phyloP scores from a whole-genome alignment of 1,140 invertebrate genomes.

The Procambarus virginalis region DNA sequence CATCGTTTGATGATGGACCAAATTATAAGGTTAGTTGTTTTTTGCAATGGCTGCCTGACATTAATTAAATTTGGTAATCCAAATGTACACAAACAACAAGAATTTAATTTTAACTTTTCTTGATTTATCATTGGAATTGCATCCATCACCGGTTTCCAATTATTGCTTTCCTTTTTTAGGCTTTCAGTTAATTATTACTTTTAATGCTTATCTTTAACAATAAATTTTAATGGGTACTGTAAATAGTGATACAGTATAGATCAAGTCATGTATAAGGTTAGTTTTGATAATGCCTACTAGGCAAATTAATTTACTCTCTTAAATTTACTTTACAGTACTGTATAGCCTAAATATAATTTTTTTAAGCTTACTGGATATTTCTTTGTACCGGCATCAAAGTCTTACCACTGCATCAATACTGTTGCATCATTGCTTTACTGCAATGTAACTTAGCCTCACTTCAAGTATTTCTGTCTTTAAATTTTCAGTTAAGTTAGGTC shows the following conservation, averaged over 20 bases:
- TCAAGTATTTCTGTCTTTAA: no score
- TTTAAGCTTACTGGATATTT: no score
- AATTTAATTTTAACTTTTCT: background rate
- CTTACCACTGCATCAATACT: no score
- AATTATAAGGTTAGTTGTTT: conserved; percentile 75
- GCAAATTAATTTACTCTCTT: no score
- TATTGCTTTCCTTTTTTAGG: background rate
- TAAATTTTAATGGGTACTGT: background rate
- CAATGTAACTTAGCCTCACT: no score
- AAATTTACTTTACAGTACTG: no score
- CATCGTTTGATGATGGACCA: conserved; percentile 83
- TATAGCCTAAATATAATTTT: no score
- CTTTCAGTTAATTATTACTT: background rate
- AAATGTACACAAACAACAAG: background rate
- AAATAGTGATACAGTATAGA: background rate
- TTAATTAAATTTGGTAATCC: background rate
- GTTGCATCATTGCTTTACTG: no score
- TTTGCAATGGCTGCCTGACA: background rate
- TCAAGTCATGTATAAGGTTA: no score
- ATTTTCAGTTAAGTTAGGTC: no score
- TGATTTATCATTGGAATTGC: background rate
- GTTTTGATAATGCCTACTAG: no score
- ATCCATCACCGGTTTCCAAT: background rate
- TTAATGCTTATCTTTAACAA: background rate
- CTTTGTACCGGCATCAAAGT: no score